Percentiles rank a stretch among this genome's conserved stretches.
These are phyloP conservation scores for Emmelina monodactyla DNA, from an alignment of 2,888 invertebrate genomes.

Conservation along the genomic window DNA sequence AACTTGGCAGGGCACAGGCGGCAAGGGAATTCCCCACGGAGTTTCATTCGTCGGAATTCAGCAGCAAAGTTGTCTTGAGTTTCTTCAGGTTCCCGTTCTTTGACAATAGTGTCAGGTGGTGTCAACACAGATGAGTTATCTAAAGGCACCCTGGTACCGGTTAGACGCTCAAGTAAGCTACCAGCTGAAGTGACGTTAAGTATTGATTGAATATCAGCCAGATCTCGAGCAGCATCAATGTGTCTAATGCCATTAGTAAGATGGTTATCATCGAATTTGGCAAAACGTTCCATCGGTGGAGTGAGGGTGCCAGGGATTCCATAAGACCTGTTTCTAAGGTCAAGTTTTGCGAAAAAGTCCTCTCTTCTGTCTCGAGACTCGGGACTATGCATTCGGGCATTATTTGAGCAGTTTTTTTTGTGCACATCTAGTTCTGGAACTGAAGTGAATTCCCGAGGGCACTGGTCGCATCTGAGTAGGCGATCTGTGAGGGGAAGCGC, in stretches of 20 bases:
- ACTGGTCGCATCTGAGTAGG: constrained; percentile 74
- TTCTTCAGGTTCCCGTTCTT: constrained; percentile 67
- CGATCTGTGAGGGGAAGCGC: constrained; percentile 68
- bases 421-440: constrained; percentile 73
- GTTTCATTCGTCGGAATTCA: constrained; percentile 88
- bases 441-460: constrained; percentile 76
- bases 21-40: constrained; percentile 90
- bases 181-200: constrained; percentile 78
- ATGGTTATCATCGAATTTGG: constrained; percentile 48
- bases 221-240: constrained; percentile 72
- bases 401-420: constrained; percentile 49
- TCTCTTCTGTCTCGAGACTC: constrained; percentile 70
- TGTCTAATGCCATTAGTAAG: constrained; percentile 47
- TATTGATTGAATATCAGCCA: constrained; percentile 88
- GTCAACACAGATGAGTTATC: constrained; percentile 43
- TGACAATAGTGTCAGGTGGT: constrained; percentile 46
- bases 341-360: constrained; percentile 83
- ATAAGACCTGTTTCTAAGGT: constrained; percentile 76
- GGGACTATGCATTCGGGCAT: constrained; percentile 49
- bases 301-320: constrained; percentile 52
- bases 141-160: constrained; percentile 44
- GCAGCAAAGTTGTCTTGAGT: constrained; percentile 85
- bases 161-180: constrained; percentile 71
- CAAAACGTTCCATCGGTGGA: constrained; percentile 49
- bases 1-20: constrained; percentile 87